phyloP scores from a whole-genome alignment of 2,888 invertebrate species.

The Hemaris fuciformis region DNA sequence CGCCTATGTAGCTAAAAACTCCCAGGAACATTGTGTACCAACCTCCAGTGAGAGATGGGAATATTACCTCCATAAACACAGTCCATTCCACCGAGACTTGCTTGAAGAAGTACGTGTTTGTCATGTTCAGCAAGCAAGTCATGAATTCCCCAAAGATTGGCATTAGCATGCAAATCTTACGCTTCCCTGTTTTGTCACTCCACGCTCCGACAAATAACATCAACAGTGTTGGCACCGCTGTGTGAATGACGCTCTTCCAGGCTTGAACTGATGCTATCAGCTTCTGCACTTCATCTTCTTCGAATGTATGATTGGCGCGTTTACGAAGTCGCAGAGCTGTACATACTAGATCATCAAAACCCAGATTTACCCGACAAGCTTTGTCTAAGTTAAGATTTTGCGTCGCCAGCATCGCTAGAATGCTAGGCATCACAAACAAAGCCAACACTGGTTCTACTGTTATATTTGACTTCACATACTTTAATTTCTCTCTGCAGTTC shows the following conservation, averaged over 20 bases:
- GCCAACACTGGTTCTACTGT: slow-evolving; percentile 85
- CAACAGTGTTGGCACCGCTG: slow-evolving; percentile 75
- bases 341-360: slow-evolving; percentile 86
- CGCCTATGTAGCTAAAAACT: slow-evolving; percentile 83
- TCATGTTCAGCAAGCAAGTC: slow-evolving; percentile 72
- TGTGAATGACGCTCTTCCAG: slow-evolving; percentile 80
- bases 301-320: slow-evolving; percentile 83
- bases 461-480: slow-evolving; percentile 77
- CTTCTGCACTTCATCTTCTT: slow-evolving; percentile 85
- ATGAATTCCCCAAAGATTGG: slow-evolving; percentile 80
- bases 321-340: slow-evolving; percentile 86
- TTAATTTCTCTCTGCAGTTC: slow-evolving; percentile 69
- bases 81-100: slow-evolving; percentile 78
- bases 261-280: slow-evolving; percentile 79
- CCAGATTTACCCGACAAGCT: slow-evolving; percentile 90
- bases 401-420: slow-evolving; percentile 86
- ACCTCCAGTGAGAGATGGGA: slow-evolving; percentile 77
- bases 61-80: slow-evolving; percentile 77
- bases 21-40: slow-evolving; percentile 82
- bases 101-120: slow-evolving; percentile 80
- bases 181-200: slow-evolving; percentile 82
- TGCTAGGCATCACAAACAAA: slow-evolving; percentile 84
- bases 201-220: slow-evolving; percentile 84
- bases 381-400: slow-evolving; percentile 93
- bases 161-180: slow-evolving; percentile 82